Conservation (phyloP, 2,888 invertebrate genomes). For the Elysia crispata region DNA sequence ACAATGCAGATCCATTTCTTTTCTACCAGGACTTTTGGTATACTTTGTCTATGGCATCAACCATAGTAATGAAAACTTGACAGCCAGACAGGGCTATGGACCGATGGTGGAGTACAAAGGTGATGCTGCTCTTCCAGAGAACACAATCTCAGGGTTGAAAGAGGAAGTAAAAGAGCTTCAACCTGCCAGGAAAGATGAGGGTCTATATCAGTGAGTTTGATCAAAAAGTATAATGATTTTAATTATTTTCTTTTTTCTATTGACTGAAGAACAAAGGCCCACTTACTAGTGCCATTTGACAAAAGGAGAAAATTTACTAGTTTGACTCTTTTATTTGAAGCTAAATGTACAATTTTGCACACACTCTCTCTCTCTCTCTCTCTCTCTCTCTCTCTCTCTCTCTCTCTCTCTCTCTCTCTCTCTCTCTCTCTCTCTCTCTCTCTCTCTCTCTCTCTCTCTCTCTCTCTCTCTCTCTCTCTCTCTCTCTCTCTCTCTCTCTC, state of each 20-base stretch:
- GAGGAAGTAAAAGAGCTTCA: conserved; percentile 64
- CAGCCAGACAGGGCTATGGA: conserved; percentile 58
- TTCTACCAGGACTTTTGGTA: conserved; percentile 68
- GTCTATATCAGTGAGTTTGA: conserved; percentile 41
- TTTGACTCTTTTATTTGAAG: too few relatives aligned
- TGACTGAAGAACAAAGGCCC: too few relatives aligned
- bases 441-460: conserved; percentile 43
- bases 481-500: conserved; percentile 27
- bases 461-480: conserved; percentile 37
- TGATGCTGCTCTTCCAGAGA: conserved; percentile 60
- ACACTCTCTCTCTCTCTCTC: background rate
- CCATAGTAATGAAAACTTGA: conserved; percentile 68
- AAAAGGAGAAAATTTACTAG: too few relatives aligned
- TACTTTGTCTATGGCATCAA: conserved; percentile 75
- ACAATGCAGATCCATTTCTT: background rate
- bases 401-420: conserved; percentile 9
- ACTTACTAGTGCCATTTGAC: too few relatives aligned
- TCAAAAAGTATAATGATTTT: too few relatives aligned
- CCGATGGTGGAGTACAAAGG: conserved; percentile 68
- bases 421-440: conserved; percentile 38
- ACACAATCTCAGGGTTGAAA: conserved; percentile 55
- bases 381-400: background rate
- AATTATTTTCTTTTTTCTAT: too few relatives aligned
- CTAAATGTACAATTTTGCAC: background rate
- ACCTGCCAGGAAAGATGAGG: conserved; percentile 55